Evolutionary conservation across 2,797 vertebrate genomes (phyloP).

Genomic region (Malacoraja senta): DNA sequence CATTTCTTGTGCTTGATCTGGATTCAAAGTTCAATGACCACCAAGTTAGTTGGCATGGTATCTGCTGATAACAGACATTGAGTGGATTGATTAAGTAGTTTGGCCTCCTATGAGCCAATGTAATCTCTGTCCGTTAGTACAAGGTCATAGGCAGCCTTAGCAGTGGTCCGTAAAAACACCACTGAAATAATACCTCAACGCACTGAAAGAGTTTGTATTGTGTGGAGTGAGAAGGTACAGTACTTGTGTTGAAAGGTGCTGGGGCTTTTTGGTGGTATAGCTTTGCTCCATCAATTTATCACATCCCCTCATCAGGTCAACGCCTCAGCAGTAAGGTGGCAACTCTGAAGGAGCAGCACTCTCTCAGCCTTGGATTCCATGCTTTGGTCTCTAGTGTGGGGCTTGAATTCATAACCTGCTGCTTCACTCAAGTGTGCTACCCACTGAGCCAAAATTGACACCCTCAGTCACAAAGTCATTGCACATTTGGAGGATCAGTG

Average conservation of each 20-base stretch:
- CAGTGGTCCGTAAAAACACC: neutral
- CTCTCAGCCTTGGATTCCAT: neutral
- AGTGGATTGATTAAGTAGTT: neutral
- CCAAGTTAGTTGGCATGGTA: neutral
- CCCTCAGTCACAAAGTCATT: neutral
- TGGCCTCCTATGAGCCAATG: neutral
- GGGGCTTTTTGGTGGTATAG: too few species aligned
- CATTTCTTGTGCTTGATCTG: neutral
- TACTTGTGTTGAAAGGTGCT: neutral
- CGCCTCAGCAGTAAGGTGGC: neutral
- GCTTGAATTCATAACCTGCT: neutral
- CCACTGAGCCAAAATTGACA: neutral
- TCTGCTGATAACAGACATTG: neutral
- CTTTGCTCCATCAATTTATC: neutral
- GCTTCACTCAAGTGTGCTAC: neutral
- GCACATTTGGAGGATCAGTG: neutral
- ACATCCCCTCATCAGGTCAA: neutral
- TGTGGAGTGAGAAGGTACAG: neutral
- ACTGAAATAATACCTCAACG: neutral
- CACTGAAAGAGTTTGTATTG: neutral
- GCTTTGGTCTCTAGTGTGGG: neutral
- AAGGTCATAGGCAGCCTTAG: neutral
- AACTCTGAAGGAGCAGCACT: too few species aligned
- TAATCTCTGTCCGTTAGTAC: neutral
- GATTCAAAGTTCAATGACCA: neutral